These are phyloP conservation scores for Pagrus major DNA, from an alignment of 2,113 vertebrate species.

Conservation along the genomic window DNA sequence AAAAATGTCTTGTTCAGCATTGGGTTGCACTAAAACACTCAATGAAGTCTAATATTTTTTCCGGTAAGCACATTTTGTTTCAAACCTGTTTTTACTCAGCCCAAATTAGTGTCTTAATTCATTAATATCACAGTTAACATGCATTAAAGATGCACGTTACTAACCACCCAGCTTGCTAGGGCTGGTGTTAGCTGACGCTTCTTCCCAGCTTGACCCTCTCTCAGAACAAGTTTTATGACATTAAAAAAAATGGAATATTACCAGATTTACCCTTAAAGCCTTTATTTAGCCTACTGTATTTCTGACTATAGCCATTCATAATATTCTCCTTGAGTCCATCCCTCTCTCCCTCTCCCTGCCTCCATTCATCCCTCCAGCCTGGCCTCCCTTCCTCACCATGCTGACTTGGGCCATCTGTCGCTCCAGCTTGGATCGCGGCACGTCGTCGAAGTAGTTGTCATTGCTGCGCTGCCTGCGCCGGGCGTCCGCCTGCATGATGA, in stretches of 20 bases:
- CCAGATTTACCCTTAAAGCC: neutral
- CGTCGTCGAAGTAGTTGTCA: slow-evolving; percentile 99
- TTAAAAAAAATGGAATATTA: neutral
- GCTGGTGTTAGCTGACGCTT: too few species aligned
- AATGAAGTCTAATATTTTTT: too few species aligned
- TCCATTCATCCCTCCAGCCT: slow-evolving; percentile 53
- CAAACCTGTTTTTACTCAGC: too few species aligned
- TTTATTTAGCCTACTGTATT: neutral
- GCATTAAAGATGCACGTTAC: too few species aligned
- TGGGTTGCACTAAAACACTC: too few species aligned
- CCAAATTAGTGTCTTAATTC: too few species aligned
- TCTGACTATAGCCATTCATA: slow-evolving; percentile 53
- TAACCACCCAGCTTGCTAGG: too few species aligned
- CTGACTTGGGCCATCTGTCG: slow-evolving; percentile 99
- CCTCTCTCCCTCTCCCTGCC: slow-evolving; percentile 7
- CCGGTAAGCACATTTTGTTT: too few species aligned
- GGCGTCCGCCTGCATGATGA: slow-evolving; percentile 99
- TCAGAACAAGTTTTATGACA: neutral
- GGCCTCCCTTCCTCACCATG: slow-evolving; percentile 83
- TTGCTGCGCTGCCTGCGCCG: slow-evolving; percentile 98
- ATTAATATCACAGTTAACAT: too few species aligned
- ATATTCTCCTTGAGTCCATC: neutral
- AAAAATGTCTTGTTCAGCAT: too few species aligned
- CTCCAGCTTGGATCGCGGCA: slow-evolving; percentile 98
- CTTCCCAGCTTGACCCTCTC: too few species aligned